Base-by-base conservation (phyloP, 2,113 vertebrate genomes). In the Gymnobelideus leadbeateri region DNA sequence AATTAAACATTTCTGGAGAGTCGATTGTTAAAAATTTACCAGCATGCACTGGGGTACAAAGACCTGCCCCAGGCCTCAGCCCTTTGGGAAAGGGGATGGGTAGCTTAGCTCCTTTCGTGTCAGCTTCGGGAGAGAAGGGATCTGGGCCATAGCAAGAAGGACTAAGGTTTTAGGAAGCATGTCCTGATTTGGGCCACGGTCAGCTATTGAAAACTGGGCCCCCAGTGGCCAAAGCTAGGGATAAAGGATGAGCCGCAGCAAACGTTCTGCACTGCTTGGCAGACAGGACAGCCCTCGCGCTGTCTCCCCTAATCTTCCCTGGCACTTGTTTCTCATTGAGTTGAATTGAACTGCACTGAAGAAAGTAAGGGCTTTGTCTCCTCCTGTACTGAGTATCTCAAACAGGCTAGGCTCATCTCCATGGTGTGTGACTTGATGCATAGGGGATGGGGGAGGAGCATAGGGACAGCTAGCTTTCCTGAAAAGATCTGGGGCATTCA, bases 151-250 rank as follows among this genome's bases (percentile, higher is more conserved):
- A 51, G 91, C 26, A 61, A 16, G 23, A 0, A 6, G 91, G 54
- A 94, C n/a, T 61, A 43, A 93, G 89, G 49, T 90, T 54, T 77
- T 43, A 43, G 68, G 7, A 84, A 84, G 8, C n/a, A 84, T 21
- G 37, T 7, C 43, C n/a, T 84, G 68, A 43, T 43, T 84, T 84
- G 37, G 14, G 68, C 37, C 16, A 14, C 12, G 37, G 61, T 37
- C 37, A 46, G 12, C 84, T 43, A 37, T 28, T 77, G 51, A 91
- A 90, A 93, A 91, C 61, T 89, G 55, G 51, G 90, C 51, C 94
- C 92, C 91, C 54, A 91, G 37, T 54, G 61, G 96, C 92, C 91
- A 52, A 54, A 95, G 25, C 19, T 90, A 90, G 51, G n/a, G 31
- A 95, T 51, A 77, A 68, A 51, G 91, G 91, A 43, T 84, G n/a